Base-by-base conservation (phyloP, 2,888 invertebrate genomes). In the Chamaedrilus cognettii region DNA sequence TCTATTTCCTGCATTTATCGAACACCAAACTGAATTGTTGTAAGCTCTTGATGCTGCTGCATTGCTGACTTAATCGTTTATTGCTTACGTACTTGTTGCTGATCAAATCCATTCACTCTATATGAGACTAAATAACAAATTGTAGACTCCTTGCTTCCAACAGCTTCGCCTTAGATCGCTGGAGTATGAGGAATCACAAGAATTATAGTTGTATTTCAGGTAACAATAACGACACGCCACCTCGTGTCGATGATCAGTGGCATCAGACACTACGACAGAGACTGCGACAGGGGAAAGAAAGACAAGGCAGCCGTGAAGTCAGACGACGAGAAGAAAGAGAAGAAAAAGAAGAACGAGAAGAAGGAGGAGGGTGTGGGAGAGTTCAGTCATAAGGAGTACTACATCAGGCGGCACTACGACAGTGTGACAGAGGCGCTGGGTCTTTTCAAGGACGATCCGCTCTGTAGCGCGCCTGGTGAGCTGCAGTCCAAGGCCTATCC, bases 401-500 rank as follows among this genome's bases (percentile, higher is more conserved):
- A 83, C 66, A 77, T 85, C 19, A 85, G 83, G 66, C 79, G 82
- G 2, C 76, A 80, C 33, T 87, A 78, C 75, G 72, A 78, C 1
- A 72, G 72, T 35, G 77, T 79, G 15, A 70, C 78, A 28, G 84
- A 86, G 19, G 79, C 87, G 0, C 72, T 88, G 65, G 76, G 82
- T 34, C 68, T 88, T 28, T 88, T 88, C 77, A 83, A 86, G 75
- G 80, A 87, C 77, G 88, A 88, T 75, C 84, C 85, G 11, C 78
- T 88, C 0, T 76, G 86, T 28, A 80, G 80, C 68, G 81, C 84
- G 70, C 88, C 87, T 74, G 87, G 87, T 85, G 74, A 23, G 23
- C 60, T 15, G 33, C 7, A 23, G n/a, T 19, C 11, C 7, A 11
- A 42, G 11, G 19, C 42, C 42, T n/a, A n/a, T n/a, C n/a, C n/a